Conservation (phyloP, 2,113 vertebrate species). For the Odocoileus hemionus region DNA sequence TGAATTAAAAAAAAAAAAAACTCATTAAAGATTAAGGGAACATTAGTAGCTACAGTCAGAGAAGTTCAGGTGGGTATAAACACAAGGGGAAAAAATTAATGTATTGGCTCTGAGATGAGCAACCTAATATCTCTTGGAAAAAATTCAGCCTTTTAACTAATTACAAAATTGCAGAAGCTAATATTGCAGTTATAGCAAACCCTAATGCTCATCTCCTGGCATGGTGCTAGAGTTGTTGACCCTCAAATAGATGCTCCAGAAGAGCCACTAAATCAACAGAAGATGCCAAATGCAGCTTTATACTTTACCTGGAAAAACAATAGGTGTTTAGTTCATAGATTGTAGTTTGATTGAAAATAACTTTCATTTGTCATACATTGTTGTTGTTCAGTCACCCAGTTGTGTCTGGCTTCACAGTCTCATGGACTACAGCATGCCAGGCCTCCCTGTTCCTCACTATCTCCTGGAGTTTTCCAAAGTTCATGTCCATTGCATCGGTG, state of each 20-base stretch:
- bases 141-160: slow-evolving; percentile 1
- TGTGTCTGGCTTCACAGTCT: background rate
- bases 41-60: background rate
- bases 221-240: background rate
- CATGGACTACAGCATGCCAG: background rate
- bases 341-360: background rate
- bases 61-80: background rate
- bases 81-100: background rate
- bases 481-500: background rate
- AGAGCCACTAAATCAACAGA: background rate
- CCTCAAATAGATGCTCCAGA: background rate
- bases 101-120: background rate
- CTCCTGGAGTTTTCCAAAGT: background rate
- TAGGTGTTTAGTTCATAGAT: background rate
- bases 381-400: background rate
- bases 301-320: background rate
- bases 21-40: background rate
- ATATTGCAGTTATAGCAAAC: background rate
- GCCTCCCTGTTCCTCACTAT: background rate
- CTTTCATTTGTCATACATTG: background rate
- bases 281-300: background rate
- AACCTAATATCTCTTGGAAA: background rate
- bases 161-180: background rate
- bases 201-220: background rate
- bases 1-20: background rate